A percentile compares a stretch with the other conserved stretches of the same genome.
Conservation (phyloP, 1,140 invertebrate species). For the Eupeodes corollae region DNA sequence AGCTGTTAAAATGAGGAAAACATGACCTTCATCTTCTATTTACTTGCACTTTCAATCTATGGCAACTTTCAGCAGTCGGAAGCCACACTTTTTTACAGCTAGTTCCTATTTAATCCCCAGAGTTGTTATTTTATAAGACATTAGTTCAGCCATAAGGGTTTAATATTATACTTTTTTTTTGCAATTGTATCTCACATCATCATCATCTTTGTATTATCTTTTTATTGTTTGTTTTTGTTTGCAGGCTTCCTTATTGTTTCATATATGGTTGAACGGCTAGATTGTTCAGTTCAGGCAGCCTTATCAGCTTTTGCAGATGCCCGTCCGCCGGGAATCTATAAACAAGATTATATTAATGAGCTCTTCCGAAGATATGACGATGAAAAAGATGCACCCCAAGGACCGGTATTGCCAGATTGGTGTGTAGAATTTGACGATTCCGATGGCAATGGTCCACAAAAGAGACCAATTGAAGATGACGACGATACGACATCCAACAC, state of each 20-base stretch:
- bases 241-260: slow-evolving; percentile 80
- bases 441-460: slow-evolving; percentile 15
- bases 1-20: too few species aligned
- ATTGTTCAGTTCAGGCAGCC: slow-evolving; percentile 69
- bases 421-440: slow-evolving; percentile 41
- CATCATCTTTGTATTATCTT: background rate
- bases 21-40: too few species aligned
- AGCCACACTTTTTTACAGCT: too few species aligned
- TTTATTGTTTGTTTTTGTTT: background rate
- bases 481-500: slow-evolving; percentile 6
- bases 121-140: too few species aligned
- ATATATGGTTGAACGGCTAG: slow-evolving; percentile 73
- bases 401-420: slow-evolving; percentile 73
- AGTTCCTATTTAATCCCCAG: too few species aligned
- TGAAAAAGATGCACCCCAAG: slow-evolving; percentile 52
- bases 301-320: slow-evolving; percentile 60
- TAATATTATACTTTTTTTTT: too few species aligned
- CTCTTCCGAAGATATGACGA: slow-evolving; percentile 69
- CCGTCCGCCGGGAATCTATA: slow-evolving; percentile 68
- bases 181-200: too few species aligned
- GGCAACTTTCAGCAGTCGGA: too few species aligned
- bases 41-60: too few species aligned
- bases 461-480: background rate
- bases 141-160: too few species aligned
- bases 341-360: slow-evolving; percentile 62